These are phyloP conservation scores for Idris sp. DNA, from an alignment of 1,140 invertebrate species.

Conservation along the genomic window DNA sequence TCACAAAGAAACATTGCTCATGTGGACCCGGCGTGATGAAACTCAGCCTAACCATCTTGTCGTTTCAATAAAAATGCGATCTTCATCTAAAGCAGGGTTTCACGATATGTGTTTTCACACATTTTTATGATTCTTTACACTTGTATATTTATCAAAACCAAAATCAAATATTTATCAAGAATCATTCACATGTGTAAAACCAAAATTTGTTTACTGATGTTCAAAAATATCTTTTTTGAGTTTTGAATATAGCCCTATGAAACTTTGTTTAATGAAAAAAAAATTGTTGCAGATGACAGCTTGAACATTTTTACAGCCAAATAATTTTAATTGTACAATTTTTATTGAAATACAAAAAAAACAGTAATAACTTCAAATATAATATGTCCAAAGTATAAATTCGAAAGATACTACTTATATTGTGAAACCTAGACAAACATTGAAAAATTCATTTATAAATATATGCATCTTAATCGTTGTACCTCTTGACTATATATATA, in stretches of 20 bases:
- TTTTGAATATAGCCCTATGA: conserved; percentile 49
- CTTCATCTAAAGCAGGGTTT: conserved; percentile 49
- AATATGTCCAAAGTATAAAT: too few species aligned
- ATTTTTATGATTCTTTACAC: neutral
- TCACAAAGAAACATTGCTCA: conserved; percentile 54
- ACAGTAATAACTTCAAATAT: too few species aligned
- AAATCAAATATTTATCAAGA: too few species aligned
- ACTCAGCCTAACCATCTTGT: conserved; percentile 57
- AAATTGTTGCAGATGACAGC: conserved; percentile 5
- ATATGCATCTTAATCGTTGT: conserved; percentile 25
- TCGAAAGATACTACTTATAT: conserved; percentile 1
- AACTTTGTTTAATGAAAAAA: conserved; percentile 23
- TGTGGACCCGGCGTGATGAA: conserved; percentile 49
- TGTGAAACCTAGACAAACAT: conserved; percentile 38
- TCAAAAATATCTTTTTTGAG: too few species aligned
- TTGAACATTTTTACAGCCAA: too few species aligned
- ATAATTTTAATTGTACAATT: too few species aligned
- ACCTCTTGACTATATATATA: conserved; percentile 27
- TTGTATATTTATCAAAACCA: too few species aligned
- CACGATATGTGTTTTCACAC: conserved; percentile 33
- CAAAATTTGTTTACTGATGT: too few species aligned
- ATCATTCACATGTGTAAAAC: too few species aligned
- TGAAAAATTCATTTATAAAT: conserved; percentile 32
- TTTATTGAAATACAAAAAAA: too few species aligned
- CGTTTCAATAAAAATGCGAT: conserved; percentile 29